Percentiles rank a stretch among this genome's conserved stretches.
Conservation (phyloP, 1,140 invertebrate genomes). For the Proctacanthus coquilletti region DNA sequence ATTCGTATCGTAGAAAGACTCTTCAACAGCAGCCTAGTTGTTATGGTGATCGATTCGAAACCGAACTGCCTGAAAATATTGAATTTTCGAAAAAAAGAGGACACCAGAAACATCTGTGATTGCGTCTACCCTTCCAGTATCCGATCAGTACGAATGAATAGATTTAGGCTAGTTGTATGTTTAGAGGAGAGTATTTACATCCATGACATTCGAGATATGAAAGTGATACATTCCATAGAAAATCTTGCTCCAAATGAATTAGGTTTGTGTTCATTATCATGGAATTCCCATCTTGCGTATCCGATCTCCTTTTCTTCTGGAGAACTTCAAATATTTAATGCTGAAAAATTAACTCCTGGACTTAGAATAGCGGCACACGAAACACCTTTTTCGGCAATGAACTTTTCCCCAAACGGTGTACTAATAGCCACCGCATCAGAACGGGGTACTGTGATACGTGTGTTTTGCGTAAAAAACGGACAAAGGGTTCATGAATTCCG, state of each 20-base stretch:
- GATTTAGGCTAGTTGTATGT: constrained; percentile 87
- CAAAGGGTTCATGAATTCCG: constrained; percentile 87
- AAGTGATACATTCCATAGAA: constrained; percentile 91
- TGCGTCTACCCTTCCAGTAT: constrained; percentile 97
- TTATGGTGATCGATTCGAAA: constrained; percentile 25
- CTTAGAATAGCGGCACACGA: constrained; percentile 94
- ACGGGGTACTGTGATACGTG: constrained; percentile 94
- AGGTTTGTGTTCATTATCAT: constrained; percentile 87
- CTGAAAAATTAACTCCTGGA: constrained; percentile 82
- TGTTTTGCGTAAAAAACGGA: constrained; percentile 81
- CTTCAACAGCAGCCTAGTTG: constrained; percentile 28
- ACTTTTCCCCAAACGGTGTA: constrained; percentile 77
- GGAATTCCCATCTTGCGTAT: constrained; percentile 83
- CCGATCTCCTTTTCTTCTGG: constrained; percentile 85
- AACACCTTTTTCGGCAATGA: constrained; percentile 83
- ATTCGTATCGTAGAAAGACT: constrained; percentile 26
- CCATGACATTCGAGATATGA: constrained; percentile 98
- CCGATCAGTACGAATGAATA: constrained; percentile 87
- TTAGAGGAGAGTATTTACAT: constrained; percentile 90
- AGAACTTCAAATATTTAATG: constrained; percentile 96
- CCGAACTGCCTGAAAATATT: constrained; percentile 50
- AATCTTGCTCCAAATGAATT: constrained; percentile 91
- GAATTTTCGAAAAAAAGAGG: constrained; percentile 95
- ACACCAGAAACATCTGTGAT: constrained; percentile 98
- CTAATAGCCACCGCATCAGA: constrained; percentile 88